Evolutionary conservation across 1,140 invertebrate genomes (phyloP).

Genomic region (Tribolium castaneum): DNA sequence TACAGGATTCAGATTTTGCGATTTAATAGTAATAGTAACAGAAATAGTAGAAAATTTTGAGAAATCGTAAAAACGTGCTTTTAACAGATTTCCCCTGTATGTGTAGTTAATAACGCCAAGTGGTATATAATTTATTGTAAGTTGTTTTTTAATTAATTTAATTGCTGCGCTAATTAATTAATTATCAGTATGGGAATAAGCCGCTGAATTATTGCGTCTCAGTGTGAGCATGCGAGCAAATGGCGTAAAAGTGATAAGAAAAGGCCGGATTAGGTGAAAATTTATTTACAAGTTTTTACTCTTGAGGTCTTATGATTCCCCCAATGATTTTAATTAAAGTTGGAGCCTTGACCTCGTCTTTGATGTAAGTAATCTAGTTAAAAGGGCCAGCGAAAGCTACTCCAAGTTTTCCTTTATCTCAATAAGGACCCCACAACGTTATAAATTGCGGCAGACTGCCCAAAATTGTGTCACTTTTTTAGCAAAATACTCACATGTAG

Average conservation of each 20-base stretch:
- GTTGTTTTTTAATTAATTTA: neutral
- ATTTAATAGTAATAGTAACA: too few relatives aligned
- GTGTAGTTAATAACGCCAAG: neutral
- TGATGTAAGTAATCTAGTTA: neutral
- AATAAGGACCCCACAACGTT: neutral
- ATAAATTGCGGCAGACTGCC: neutral
- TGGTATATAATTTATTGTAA: neutral
- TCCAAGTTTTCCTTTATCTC: neutral
- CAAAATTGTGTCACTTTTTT: neutral
- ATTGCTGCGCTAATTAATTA: neutral
- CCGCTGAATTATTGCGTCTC: neutral
- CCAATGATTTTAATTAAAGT: neutral
- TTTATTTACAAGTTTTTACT: neutral
- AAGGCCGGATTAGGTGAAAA: neutral
- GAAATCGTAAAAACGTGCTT: too few relatives aligned
- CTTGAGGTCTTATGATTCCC: neutral
- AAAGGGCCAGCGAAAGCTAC: neutral
- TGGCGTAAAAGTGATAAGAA: neutral
- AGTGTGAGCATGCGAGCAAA: neutral
- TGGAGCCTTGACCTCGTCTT: neutral
- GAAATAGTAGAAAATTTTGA: too few relatives aligned
- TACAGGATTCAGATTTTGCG: too few relatives aligned
- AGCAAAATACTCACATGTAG: conserved; percentile 69
- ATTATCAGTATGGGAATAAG: neutral
- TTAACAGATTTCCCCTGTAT: neutral